These are phyloP conservation scores for Ephydatia muelleri DNA, from an alignment of 37 sponge, comb jelly and placozoan species.

Conservation along the genomic window DNA sequence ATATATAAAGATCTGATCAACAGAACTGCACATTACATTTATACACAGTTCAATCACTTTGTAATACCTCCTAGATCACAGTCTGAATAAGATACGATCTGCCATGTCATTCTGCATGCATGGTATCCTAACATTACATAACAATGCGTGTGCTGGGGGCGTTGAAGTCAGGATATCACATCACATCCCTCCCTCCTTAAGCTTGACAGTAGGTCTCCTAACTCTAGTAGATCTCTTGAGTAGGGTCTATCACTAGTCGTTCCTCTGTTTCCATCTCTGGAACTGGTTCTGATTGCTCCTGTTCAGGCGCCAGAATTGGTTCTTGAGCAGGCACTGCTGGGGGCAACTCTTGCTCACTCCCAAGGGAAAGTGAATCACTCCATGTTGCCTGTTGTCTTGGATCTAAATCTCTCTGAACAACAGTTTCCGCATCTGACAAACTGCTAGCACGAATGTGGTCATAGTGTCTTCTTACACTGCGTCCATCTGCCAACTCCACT, in stretches of 20 bases:
- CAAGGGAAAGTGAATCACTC: neutral
- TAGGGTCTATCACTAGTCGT: neutral
- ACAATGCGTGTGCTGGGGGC: too few relatives aligned
- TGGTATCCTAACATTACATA: too few relatives aligned
- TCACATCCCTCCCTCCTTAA: too few relatives aligned
- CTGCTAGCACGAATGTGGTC: conserved; percentile 18
- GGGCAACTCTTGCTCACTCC: neutral
- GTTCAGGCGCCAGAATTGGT: neutral
- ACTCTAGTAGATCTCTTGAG: neutral
- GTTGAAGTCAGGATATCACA: too few relatives aligned
- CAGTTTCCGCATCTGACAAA: neutral
- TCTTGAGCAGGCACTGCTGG: conserved; percentile 1
- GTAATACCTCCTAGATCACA: too few relatives aligned
- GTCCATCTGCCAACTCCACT: conserved; percentile 17
- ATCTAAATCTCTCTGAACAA: neutral
- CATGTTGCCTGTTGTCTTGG: neutral
- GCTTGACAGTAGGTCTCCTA: neutral
- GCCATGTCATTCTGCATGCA: too few relatives aligned
- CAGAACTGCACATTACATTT: too few relatives aligned
- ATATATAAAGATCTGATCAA: too few relatives aligned
- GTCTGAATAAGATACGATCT: too few relatives aligned
- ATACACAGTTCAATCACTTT: too few relatives aligned
- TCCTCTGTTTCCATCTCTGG: too few relatives aligned
- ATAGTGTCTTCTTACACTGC: conserved; percentile 3
- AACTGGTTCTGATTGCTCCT: neutral